Base-by-base conservation (phyloP, 1,140 invertebrate species). In the Spodoptera frugiperda region DNA sequence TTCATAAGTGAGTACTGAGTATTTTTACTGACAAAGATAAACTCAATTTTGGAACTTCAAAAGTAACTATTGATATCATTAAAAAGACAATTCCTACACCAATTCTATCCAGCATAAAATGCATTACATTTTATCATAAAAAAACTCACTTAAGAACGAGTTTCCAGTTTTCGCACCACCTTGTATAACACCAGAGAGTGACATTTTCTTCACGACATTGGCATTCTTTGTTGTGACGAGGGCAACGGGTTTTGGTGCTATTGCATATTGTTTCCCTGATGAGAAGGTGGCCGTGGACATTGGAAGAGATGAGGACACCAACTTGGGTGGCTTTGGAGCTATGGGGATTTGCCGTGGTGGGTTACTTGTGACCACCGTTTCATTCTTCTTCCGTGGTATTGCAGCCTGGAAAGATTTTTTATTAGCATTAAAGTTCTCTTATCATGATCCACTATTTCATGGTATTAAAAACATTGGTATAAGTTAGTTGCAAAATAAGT, bases 301-400 rank as follows among this genome's bases (percentile, higher is more conserved):
- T 9, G 33, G 33, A 0, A 39, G 25, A 0, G 61, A 77, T 8
- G 79, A 57, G 12, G 78, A 25, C 8, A 75, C 59, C 6, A 79
- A n/a, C 21, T 75, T 80, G 0, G 87, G 77, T 0, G 88, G 94
- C 81, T 93, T 94, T 0, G 92, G 93, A 0, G 92, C 92, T 25
- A 94, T 94, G 9, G 91, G 88, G 4, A 94, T 88, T 78, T 89
- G 91, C 19, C 88, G 87, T 0, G 89, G 88, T 15, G 78, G 71
- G 11, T 83, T 74, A 14, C 77, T 77, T 19, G 80, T 17, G 9
- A 79, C 65, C 8, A 72, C 39, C 10, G 78, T 49, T 12, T 89
- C 84, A 14, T 65, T 75, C 59, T 86, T 89, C 49, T 25, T 68
- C 10, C 79, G 49, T 2, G 80, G 77, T 48, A 84, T 78, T 39